Base-by-base conservation (phyloP, 2,888 invertebrate species). In the Adelognathus sp. region DNA sequence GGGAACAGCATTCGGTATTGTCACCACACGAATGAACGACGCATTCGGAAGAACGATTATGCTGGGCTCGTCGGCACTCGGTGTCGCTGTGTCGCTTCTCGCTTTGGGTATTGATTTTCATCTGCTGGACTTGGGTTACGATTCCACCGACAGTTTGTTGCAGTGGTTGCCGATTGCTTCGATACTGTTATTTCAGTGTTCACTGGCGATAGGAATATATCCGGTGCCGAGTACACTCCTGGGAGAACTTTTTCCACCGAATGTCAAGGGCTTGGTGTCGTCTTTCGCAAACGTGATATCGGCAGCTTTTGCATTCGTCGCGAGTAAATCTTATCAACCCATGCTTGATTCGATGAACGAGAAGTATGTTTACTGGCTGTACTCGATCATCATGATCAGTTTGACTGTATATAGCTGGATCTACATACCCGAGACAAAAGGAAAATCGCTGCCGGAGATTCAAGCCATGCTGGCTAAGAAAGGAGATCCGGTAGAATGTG, bases 91-190 rank as follows among this genome's bases (percentile, higher is more conserved):
- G 0, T 67, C 86, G 0, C 80, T 87, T 71, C 58, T 64, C 1
- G 66, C 81, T 0, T 70, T 87, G 29, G 84, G 86, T 2, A 24
- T 81, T 18, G 86, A 86, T 50, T 90, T 86, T 67, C 83, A 85
- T 2, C 76, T 90, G 7, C 16, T 86, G 27, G 72, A 84, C 56
- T 69, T 77, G 14, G 84, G 81, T 3, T 84, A 79, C 56, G 85
- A 87, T 11, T 79, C 81, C 27, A 83, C 84, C 7, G 52, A 85
- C 0, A 54, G n/a, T 0, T 31, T 21, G 0, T 54, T 88, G 4
- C 88, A 90, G 54, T 86, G 83, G 82, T 21, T 90, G 29, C 80
- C 88, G n/a, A 83, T 90, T 29, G 31, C 80, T 9, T 78, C 84
- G 3, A 58, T 87, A 6, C 73, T 87, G 0, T 2, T 80, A 1